Percentiles rank a stretch among this genome's conserved stretches.
phyloP scores from a whole-genome alignment of 2,797 vertebrate genomes.

The Sebastes paucispinis region DNA sequence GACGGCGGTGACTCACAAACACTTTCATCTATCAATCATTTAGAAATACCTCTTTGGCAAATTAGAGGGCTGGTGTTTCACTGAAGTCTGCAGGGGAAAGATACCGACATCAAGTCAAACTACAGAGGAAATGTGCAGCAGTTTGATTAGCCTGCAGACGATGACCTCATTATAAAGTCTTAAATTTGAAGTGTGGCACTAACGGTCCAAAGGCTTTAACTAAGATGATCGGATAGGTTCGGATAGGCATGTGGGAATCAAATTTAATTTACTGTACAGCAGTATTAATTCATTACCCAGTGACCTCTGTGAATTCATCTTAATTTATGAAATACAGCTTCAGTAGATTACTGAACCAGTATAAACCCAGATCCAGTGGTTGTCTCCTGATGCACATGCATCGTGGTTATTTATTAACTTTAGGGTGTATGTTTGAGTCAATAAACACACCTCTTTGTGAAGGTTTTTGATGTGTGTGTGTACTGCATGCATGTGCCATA shows the following conservation, averaged over 20 bases:
- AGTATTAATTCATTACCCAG: neutral
- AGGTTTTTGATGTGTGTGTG: neutral
- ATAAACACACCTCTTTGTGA: constrained; percentile 40
- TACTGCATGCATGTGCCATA: constrained; percentile 1
- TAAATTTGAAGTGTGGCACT: neutral
- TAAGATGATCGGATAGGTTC: neutral
- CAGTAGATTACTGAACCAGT: neutral
- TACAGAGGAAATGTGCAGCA: neutral
- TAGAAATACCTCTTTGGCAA: neutral
- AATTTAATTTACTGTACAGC: neutral
- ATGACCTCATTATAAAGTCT: neutral
- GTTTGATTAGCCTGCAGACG: neutral
- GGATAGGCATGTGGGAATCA: neutral
- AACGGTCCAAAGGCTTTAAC: neutral
- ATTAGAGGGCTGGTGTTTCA: neutral
- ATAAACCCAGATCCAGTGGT: neutral
- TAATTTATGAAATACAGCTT: neutral
- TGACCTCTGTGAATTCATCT: neutral
- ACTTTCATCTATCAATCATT: neutral
- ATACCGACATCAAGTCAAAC: neutral
- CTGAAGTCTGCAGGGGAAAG: neutral
- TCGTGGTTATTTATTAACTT: constrained; percentile 62
- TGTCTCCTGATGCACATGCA: neutral
- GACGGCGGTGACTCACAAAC: neutral
- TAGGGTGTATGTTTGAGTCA: constrained; percentile 21